These are phyloP conservation scores for Phthorimaea operculella DNA, from an alignment of 1,140 invertebrate species.

Conservation along the genomic window DNA sequence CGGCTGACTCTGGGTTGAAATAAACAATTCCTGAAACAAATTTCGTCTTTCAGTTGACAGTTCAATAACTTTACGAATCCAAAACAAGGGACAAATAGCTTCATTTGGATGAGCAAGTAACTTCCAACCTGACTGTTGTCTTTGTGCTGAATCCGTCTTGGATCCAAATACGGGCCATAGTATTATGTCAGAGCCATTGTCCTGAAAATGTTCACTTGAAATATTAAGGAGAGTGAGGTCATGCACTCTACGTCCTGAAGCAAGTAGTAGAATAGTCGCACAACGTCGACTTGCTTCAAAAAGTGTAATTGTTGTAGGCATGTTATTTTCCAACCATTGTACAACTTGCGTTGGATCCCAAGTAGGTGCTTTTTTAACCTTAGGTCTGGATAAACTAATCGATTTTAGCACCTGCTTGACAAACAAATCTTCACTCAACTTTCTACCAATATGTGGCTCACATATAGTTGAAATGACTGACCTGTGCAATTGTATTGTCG, in stretches of 20 bases:
- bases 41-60: not conserved
- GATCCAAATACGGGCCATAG: conserved; percentile 5
- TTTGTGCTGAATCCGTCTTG: not conserved
- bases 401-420: conserved; percentile 11
- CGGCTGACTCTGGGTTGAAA: not conserved
- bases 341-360: conserved; percentile 5
- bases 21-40: not conserved
- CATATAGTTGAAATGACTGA: conserved; percentile 10
- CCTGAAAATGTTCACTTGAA: not conserved
- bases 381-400: conserved; percentile 4
- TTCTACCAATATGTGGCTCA: conserved; percentile 1
- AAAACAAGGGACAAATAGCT: not conserved
- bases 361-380: not conserved
- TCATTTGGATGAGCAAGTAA: not conserved
- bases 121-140: conserved; percentile 2
- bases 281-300: conserved; percentile 1
- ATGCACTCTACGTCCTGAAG: conserved; percentile 3
- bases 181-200: not conserved
- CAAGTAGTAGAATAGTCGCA: not conserved
- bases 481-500: conserved; percentile 10
- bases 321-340: not conserved
- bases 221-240: not conserved
- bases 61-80: conserved; percentile 3
- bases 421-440: conserved; percentile 2
- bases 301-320: not conserved